Base-by-base conservation (phyloP, 2,113 vertebrate species). In the Dromaius novaehollandiae region DNA sequence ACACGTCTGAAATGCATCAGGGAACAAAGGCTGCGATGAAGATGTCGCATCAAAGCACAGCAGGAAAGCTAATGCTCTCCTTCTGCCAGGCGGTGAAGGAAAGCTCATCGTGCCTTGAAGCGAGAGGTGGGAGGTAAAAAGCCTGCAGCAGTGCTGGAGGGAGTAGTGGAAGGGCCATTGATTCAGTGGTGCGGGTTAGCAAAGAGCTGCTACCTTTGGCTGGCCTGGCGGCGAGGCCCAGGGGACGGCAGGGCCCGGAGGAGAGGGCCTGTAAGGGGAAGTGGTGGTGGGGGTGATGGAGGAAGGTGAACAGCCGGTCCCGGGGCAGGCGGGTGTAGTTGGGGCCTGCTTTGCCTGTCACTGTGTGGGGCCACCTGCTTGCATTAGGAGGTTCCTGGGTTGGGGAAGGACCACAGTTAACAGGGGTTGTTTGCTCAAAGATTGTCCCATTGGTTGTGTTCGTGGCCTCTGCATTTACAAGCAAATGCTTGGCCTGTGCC, bases 111-210 rank as follows among this genome's bases (percentile, higher is more conserved):
- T 28, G n/a, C 58, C 51, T 74, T 1, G 5, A 40, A 9, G 11
- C 0, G 1, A n/a, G 0, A 1, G 40, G 15, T 0, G 1, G 11
- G 10, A 36, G 51, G 3, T 26, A 34, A 4, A 28, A 71, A 42
- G 78, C 50, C 40, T 3, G 9, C 51, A 44, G 55, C 13, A 11
- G 9, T 46, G 17, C 64, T 6, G 3, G 21, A 13, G 68, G 61
- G 25, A 66, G 55, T 32, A n/a, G 18, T 46, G 17, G 40, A 32
- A 26, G 7, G 32, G 15, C 22, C 1, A 1, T 5, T 61, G 60
- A n/a, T 48, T 40, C 77, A 82, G 16, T n/a, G 13, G 3, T 14
- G 22, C 5, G 18, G 46, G 28, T 80, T 82, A 22, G 44, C 32
- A 32, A 64, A 51, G 40, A 63, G 75, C 53, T 46, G 26, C 78